Evolutionary conservation across 2,888 invertebrate genomes (phyloP).

Genomic region (Drosophila neotestacea): DNA sequence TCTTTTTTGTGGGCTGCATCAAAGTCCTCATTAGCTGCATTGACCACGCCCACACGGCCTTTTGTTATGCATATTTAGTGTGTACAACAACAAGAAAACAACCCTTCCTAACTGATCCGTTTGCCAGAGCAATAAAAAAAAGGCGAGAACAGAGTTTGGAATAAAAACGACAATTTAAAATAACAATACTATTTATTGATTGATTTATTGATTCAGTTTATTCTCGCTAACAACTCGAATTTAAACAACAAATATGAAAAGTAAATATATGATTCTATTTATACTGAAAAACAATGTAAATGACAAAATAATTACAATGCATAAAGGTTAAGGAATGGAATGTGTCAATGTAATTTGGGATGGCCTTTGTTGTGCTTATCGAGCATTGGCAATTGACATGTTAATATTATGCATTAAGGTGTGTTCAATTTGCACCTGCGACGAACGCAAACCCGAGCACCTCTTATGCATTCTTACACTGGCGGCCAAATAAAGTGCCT

Average conservation of each 20-base stretch:
- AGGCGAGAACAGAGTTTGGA: conserved; percentile 44
- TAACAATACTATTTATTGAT: conserved; percentile 5
- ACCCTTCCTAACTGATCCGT: conserved; percentile 53
- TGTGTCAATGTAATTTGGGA: conserved; percentile 6
- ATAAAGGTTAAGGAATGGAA: conserved; percentile 23
- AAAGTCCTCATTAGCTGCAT: conserved; percentile 71
- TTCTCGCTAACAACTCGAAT: conserved; percentile 6
- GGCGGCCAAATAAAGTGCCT: conserved; percentile 27
- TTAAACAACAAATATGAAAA: conserved; percentile 28
- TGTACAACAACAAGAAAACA: conserved; percentile 33
- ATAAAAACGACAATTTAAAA: conserved; percentile 30
- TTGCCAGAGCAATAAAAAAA: conserved; percentile 53
- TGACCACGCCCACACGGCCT: conserved; percentile 32
- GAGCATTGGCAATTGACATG: conserved; percentile 39
- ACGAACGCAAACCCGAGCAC: conserved; percentile 2
- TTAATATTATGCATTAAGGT: conserved; percentile 58
- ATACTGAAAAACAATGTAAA: conserved; percentile 20
- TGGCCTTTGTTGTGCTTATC: conserved; percentile 36
- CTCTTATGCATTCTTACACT: conserved; percentile 19
- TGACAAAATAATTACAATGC: conserved; percentile 21
- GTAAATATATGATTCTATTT: conserved; percentile 11
- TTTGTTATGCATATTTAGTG: conserved; percentile 54
- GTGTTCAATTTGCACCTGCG: conserved; percentile 36
- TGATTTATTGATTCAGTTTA: conserved; percentile 18
- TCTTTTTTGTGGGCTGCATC: conserved; percentile 22